Conservation (phyloP, 1,140 invertebrate species). For the Nymphalis io region DNA sequence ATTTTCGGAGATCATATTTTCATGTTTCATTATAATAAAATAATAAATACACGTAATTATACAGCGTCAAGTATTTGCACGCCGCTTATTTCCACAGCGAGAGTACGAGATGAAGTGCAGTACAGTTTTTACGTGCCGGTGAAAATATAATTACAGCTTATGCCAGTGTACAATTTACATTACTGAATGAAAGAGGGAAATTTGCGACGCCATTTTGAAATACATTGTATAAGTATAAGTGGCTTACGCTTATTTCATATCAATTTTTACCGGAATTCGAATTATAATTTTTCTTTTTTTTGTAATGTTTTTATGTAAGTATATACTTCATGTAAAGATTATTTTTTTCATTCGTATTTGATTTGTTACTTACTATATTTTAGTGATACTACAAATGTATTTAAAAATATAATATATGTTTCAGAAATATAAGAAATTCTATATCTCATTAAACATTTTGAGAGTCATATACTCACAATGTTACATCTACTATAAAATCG, state of each 20-base stretch:
- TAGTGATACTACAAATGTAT: no score
- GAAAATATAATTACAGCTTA: constrained; percentile 27
- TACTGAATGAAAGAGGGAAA: constrained; percentile 3
- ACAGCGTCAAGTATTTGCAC: constrained; percentile 13
- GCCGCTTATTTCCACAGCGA: constrained; percentile 22
- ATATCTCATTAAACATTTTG: neutral
- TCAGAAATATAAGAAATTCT: neutral
- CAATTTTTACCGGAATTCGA: neutral
- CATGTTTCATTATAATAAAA: neutral
- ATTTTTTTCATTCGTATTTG: no score
- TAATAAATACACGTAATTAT: neutral
- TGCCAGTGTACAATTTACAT: constrained; percentile 16
- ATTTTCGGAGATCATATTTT: no score
- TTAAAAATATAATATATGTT: no score
- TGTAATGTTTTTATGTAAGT: neutral
- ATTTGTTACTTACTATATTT: no score
- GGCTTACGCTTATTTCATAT: neutral
- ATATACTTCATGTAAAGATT: no score
- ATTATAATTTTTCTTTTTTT: neutral
- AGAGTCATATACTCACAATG: neutral
- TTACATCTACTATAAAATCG: neutral
- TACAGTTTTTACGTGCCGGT: constrained; percentile 25
- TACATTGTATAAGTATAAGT: neutral
- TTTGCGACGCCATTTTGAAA: constrained; percentile 10
- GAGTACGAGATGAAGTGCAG: constrained; percentile 21